phyloP scores from a whole-genome alignment of 2,888 invertebrate genomes.

The Antheraea yamamai region DNA sequence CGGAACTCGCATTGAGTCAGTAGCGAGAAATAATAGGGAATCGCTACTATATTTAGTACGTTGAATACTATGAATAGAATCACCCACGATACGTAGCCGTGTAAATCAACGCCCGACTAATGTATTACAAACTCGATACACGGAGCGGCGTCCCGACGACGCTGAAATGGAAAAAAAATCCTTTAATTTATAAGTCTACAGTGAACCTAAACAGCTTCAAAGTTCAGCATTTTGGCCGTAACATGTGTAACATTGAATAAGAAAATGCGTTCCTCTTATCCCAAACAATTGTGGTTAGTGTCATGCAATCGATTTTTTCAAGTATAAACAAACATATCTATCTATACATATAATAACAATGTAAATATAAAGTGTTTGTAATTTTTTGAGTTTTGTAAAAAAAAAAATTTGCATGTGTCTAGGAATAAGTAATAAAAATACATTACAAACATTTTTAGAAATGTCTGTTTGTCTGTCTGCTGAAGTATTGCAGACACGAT shows the following conservation, averaged over 20 bases:
- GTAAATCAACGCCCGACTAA: slow-evolving; percentile 78
- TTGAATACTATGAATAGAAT: slow-evolving; percentile 77
- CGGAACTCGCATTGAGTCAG: slow-evolving; percentile 70
- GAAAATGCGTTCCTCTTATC: not conserved
- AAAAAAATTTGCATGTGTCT: too few species aligned
- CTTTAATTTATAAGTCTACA: slow-evolving; percentile 40
- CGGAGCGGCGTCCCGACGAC: slow-evolving; percentile 39
- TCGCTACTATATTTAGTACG: slow-evolving; percentile 78
- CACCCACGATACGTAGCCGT: slow-evolving; percentile 71
- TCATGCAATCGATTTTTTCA: not conserved
- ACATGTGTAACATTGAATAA: not conserved
- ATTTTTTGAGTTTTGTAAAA: too few species aligned
- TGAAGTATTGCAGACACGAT: too few species aligned
- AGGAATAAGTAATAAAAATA: too few species aligned
- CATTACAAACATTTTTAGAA: too few species aligned
- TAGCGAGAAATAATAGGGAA: slow-evolving; percentile 76
- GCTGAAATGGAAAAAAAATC: slow-evolving; percentile 46
- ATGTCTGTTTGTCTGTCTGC: too few species aligned
- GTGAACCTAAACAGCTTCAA: slow-evolving; percentile 11
- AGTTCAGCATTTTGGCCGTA: not conserved
- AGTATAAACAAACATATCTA: not conserved
- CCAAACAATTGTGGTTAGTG: too few species aligned
- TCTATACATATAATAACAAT: too few species aligned
- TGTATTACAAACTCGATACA: slow-evolving; percentile 73
- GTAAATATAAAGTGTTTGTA: too few species aligned